Percentiles rank a stretch among this genome's conserved stretches.
Conservation (phyloP, 2,888 invertebrate species). For the Lamellibrachia satsuma region DNA sequence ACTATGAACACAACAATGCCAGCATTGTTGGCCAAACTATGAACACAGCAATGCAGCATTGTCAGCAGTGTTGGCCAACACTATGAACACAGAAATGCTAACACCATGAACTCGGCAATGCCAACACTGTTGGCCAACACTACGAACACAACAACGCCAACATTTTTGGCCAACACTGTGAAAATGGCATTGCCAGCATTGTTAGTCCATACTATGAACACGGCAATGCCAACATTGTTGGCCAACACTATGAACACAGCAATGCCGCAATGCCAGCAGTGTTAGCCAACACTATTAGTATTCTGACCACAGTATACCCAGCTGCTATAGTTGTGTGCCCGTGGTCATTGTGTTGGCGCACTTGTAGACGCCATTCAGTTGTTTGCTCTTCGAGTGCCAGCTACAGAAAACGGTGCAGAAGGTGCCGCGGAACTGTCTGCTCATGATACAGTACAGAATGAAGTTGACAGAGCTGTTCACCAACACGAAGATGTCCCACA, state of each 20-base stretch:
- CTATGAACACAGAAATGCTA: too few relatives aligned
- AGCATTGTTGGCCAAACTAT: too few relatives aligned
- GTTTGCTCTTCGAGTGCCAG: neutral
- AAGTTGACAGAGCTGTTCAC: slow-evolving; percentile 93
- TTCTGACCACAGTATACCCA: too few relatives aligned
- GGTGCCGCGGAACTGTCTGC: slow-evolving; percentile 82
- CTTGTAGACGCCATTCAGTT: neutral
- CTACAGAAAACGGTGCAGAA: slow-evolving; percentile 57
- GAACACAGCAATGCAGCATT: too few relatives aligned
- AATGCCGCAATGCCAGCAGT: neutral
- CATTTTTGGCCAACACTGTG: neutral
- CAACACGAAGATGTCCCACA: slow-evolving; percentile 90
- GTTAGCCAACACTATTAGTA: neutral
- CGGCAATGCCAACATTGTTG: too few relatives aligned
- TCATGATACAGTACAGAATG: slow-evolving; percentile 93
- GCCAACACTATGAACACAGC: neutral
- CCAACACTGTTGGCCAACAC: neutral
- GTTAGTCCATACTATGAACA: too few relatives aligned
- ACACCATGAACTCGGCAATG: too few relatives aligned
- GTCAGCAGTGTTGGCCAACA: too few relatives aligned
- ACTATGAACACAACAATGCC: too few relatives aligned
- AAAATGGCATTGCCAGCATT: too few relatives aligned
- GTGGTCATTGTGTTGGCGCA: neutral
- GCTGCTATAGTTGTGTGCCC: neutral
- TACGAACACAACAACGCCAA: neutral